Evolutionary conservation across 1,140 invertebrate genomes (phyloP).

Genomic region (Scylla paramamosain): DNA sequence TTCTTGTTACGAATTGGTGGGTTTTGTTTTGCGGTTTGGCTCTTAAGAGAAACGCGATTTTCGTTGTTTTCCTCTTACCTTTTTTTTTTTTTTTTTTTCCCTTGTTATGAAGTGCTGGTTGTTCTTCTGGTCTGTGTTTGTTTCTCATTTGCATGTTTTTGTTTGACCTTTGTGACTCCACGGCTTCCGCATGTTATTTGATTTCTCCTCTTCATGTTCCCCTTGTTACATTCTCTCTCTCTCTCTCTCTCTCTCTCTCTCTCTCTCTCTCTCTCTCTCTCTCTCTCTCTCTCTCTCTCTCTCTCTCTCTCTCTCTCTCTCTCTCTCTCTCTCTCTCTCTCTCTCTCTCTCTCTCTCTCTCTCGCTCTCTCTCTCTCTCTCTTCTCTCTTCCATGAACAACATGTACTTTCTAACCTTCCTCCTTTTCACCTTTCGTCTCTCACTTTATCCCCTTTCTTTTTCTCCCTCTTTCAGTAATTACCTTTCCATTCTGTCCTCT

Average conservation of each 20-base stretch:
- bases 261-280: slow-evolving; percentile 11
- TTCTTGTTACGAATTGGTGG: no score
- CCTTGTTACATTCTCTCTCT: slow-evolving; percentile 28
- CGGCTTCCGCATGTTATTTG: no score
- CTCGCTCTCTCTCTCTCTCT: neutral
- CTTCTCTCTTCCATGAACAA: neutral
- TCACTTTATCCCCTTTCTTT: no score
- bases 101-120: neutral
- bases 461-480: no score
- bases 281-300: neutral
- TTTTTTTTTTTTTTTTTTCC: neutral
- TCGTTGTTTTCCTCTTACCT: neutral
- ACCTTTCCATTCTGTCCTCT: no score
- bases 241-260: slow-evolving; percentile 44
- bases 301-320: neutral
- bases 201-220: slow-evolving; percentile 32
- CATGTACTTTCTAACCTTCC: neutral
- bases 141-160: no score
- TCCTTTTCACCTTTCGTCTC: no score
- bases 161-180: no score
- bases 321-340: neutral
- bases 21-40: no score
- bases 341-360: no score
- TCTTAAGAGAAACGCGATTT: neutral
- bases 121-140: no score